These are phyloP conservation scores for Aporrectodea caliginosa DNA, from an alignment of 1,140 invertebrate species.

Conservation along the genomic window DNA sequence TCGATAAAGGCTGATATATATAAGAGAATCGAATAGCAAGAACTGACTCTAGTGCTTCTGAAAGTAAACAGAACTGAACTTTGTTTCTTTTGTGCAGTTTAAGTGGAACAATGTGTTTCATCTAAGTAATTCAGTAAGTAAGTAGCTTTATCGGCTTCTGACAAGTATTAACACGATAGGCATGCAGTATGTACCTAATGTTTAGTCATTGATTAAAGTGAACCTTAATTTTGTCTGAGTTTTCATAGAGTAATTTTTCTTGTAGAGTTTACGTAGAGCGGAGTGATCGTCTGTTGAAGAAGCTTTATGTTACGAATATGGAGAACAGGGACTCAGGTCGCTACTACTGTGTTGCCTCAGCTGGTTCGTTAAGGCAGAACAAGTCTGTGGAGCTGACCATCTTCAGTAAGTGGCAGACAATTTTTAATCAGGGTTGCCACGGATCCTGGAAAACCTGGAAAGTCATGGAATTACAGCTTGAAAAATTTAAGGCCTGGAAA, in stretches of 20 bases:
- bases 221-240: too few species aligned
- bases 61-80: too few species aligned
- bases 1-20: too few species aligned
- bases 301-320: constrained; percentile 28
- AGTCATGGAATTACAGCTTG: neutral
- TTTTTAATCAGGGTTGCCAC: neutral
- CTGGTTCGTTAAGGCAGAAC: neutral
- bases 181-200: neutral
- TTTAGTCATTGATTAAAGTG: neutral
- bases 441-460: too few species aligned
- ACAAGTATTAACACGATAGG: neutral
- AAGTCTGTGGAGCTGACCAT: constrained; percentile 10
- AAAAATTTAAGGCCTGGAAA: neutral
- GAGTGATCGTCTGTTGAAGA: constrained; percentile 16
- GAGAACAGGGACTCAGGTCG: constrained; percentile 29
- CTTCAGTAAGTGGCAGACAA: constrained; percentile 7
- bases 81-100: too few species aligned
- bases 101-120: neutral
- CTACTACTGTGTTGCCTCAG: constrained; percentile 1
- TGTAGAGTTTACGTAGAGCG: neutral
- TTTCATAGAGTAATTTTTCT: too few species aligned
- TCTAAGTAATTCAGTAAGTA: neutral
- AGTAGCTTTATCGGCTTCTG: neutral
- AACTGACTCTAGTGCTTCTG: too few species aligned
- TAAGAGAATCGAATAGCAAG: too few species aligned